Base-by-base conservation (phyloP, 2,797 vertebrate genomes). In the Scyliorhinus canicula region DNA sequence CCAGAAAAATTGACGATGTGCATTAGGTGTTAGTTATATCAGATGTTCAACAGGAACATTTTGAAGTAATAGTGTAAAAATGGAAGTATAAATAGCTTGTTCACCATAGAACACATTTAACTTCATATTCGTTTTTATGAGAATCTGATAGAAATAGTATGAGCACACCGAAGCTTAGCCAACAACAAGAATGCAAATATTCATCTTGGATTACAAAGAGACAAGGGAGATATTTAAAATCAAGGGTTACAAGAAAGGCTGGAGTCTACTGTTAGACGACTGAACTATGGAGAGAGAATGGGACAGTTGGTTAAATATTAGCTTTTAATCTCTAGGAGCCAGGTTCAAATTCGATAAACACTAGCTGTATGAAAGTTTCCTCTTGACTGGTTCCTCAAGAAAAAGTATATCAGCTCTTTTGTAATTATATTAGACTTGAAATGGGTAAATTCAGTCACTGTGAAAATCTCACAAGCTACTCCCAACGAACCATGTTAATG, bases 11-110 rank as follows among this genome's bases (percentile, higher is more conserved):
- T 93, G 90, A 67, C 47, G 8, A 67, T 31, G 24, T 93, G 90
- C 35, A 40, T 47, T 28, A 26, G 67, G 63, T 93, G n/a, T 67
- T 55, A 16, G n/a, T 67, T 55, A 16, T 67, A 93, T 93, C 55
- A 93, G 63, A 28, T 47, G 57, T 93, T 93, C 40, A 67, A 47
- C 90, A 65, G 63, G 90, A 93, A 93, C 57, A 14, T 93, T 67
- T 93, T 65, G 47, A 93, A 93, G 47, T 65, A 93, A 93, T n/a
- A 44, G 60, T 52, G 28, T 47, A 67, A 93, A 63, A 44, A 67
- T 47, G 40, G 57, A 93, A 93, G 40, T 60, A 93, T 93, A 93
- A 93, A 93, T 93, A 93, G 28, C 90, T 93, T 93, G 40, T 93
- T 93, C 47, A 93, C 90, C n/a, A 65, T 67, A 44, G 63, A 67